phyloP scores from a whole-genome alignment of 37 sponge, comb jelly and placozoan species.

The Cladorhizidae sp. region DNA sequence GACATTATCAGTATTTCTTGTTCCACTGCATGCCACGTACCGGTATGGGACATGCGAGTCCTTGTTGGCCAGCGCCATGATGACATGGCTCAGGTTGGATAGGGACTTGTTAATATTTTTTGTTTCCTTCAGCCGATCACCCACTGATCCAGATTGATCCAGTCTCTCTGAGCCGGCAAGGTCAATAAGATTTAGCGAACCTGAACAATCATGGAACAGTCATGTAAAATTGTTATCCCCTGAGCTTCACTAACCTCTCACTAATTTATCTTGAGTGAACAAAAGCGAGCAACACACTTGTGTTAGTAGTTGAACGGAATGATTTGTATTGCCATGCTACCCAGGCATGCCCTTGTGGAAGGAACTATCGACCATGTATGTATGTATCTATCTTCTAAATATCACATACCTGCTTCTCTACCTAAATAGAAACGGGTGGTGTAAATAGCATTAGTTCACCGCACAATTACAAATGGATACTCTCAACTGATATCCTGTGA shows the following conservation, averaged over 20 bases:
- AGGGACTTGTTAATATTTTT: slow-evolving; percentile 94
- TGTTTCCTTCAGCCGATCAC: slow-evolving; percentile 89
- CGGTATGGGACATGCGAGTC: slow-evolving; percentile 84
- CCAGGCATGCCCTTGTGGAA: no score
- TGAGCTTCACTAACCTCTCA: neutral
- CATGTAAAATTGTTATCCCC: neutral
- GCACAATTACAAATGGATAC: no score
- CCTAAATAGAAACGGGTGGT: no score
- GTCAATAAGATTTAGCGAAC: slow-evolving; percentile 89
- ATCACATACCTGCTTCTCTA: no score
- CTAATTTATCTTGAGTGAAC: neutral
- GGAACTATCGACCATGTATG: no score
- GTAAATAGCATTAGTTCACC: no score
- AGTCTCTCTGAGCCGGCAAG: slow-evolving; percentile 93
- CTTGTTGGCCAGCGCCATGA: slow-evolving; percentile 91
- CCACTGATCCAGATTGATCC: slow-evolving; percentile 84
- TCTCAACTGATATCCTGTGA: no score
- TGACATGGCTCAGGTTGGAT: slow-evolving; percentile 94
- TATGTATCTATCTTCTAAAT: no score
- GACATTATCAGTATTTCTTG: neutral
- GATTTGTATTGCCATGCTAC: no score
- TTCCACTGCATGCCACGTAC: neutral
- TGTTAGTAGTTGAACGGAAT: no score
- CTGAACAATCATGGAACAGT: no score
- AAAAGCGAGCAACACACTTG: neutral